Conservation (phyloP, 2,797 vertebrate genomes). For the Arrhamphus sclerolepis region DNA sequence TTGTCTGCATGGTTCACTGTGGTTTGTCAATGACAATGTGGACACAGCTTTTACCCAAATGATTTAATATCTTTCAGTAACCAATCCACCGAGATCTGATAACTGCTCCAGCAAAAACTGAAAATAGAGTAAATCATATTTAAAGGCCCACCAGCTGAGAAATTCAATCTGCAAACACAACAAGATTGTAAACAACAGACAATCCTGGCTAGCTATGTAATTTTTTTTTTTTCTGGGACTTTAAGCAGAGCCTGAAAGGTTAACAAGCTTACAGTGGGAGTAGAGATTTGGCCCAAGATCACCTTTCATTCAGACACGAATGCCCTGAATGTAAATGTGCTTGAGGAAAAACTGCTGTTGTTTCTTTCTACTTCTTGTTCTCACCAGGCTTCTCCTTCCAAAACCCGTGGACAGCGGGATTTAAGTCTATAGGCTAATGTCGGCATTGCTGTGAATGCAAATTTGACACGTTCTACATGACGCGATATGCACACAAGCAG, state of each 20-base stretch:
- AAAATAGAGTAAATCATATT: conserved; percentile 1
- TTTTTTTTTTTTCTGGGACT: conserved; percentile 14
- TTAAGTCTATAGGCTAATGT: conserved; percentile 12
- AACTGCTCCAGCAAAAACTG: not conserved
- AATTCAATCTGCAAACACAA: conserved; percentile 22
- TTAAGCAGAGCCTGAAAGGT: conserved; percentile 47
- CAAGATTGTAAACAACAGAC: conserved; percentile 21
- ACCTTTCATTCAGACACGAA: conserved; percentile 51
- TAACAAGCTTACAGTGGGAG: conserved; percentile 51
- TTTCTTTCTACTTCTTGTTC: conserved; percentile 2
- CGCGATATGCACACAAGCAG: conserved; percentile 20
- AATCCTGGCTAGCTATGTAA: conserved; percentile 7
- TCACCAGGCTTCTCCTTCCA: conserved; percentile 19
- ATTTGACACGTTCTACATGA: conserved; percentile 26
- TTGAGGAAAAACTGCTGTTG: conserved; percentile 23
- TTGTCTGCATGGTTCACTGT: no score
- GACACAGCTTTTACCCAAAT: not conserved
- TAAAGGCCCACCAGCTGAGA: conserved; percentile 5
- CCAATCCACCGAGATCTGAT: not conserved
- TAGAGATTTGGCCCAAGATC: conserved; percentile 36
- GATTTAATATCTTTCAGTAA: not conserved
- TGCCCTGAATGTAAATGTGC: conserved; percentile 53
- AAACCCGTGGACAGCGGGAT: conserved; percentile 23
- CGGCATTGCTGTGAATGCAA: conserved; percentile 24
- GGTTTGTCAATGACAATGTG: not conserved